These are phyloP conservation scores for Tipula confusa DNA, from an alignment of 2,888 invertebrate genomes.

Conservation along the genomic window DNA sequence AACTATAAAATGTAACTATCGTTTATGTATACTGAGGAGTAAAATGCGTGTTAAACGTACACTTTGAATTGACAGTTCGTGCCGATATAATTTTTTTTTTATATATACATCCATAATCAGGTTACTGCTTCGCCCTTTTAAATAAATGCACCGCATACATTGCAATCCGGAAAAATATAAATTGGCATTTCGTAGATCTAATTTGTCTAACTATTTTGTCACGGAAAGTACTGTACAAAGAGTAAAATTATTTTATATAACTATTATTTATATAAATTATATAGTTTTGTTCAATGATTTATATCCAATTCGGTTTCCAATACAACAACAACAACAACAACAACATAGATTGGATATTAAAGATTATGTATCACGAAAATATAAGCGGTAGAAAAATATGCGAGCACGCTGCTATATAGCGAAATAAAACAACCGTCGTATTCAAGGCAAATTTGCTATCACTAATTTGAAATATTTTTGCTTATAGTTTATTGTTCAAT, in stretches of 20 bases:
- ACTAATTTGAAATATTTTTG: not conserved
- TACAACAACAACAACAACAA: not conserved
- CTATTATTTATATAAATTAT: not conserved
- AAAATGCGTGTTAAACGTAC: too few species aligned
- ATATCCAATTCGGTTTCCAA: not conserved
- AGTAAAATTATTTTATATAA: not conserved
- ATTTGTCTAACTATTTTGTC: not conserved
- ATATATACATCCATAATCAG: too few species aligned
- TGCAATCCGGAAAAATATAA: not conserved
- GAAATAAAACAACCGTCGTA: not conserved
- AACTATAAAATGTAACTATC: too few species aligned
- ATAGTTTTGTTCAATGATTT: not conserved
- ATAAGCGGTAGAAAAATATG: not conserved
- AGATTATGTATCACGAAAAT: slow-evolving; percentile 3
- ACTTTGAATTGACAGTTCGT: too few species aligned
- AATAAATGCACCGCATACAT: too few species aligned
- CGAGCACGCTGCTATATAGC: not conserved
- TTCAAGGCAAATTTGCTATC: slow-evolving; percentile 20
- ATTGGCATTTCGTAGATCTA: not conserved
- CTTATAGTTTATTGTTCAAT: slow-evolving; percentile 8
- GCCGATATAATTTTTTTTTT: too few species aligned
- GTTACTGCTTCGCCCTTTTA: too few species aligned
- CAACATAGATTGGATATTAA: not conserved
- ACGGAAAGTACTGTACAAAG: not conserved
- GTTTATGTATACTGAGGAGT: too few species aligned